Evolutionary conservation across 2,113 vertebrate species (phyloP), one percentile per base, ranked within the genome.

Genomic region (Anhinga rufa): DNA sequence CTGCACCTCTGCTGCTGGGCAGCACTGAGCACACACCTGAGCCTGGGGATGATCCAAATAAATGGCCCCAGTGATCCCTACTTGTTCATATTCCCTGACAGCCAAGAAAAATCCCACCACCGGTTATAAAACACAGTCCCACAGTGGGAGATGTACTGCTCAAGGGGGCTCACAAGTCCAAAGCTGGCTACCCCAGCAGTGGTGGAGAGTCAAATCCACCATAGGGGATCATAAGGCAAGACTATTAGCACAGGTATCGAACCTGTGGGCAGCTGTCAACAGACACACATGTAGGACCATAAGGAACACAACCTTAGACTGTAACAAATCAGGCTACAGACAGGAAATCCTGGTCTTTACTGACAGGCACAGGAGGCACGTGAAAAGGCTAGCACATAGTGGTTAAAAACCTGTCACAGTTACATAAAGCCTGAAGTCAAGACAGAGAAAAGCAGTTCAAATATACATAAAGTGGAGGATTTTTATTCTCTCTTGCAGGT

Each of bases 201-300:
- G 34, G 28, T 29, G 44, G 20, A 55, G 44, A 70, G 22, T 21
- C 36, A 82, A 58, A 48, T 15, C 14, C 49, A n/a, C 20, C 6
- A 3, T 0, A 18, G 20, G 51, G 44, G 13, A 49, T 48, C 7
- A 3, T 4, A 51, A 55, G 44, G 13, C 19, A 68, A 60, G 29
- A 31, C n/a, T 15, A 0, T 20, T 5, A 26, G 24, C 58, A 52
- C 31, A 66, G 19, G 15, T 21, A 49, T 9, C 1, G 2, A 74
- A 49, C 51, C 24, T 57, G 21, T 4, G 15, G 46, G 71, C 22
- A 79, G 51, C 54, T 51, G 58, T 10, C 22, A 40, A 76, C 8
- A 58, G 18, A 64, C 18, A 34, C 4, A 62, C 2, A 6, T 4
- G 5, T 11, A 25, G 46, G 29, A 24, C 13, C 15, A 13, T 38